Evolutionary conservation across 37 sponge, comb jelly and placozoan genomes (phyloP).

Genomic region (Amphimedon queenslandica): DNA sequence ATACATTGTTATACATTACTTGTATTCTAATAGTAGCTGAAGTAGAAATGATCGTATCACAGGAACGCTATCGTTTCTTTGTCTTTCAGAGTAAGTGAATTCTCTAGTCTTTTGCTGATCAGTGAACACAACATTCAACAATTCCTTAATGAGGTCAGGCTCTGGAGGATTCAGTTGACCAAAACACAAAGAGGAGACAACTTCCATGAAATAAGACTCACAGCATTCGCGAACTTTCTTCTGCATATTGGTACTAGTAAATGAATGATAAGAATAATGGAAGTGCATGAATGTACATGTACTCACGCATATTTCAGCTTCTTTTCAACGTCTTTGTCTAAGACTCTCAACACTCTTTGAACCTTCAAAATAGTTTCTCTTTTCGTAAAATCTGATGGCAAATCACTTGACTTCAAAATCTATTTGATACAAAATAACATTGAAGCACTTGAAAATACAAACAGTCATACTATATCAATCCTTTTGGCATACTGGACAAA

Average conservation of each 20-base stretch:
- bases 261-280: not conserved
- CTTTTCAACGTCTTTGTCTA: too few species aligned
- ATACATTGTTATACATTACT: constrained; percentile 19
- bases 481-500: constrained; percentile 30
- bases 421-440: too few species aligned
- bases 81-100: constrained; percentile 31
- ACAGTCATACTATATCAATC: constrained; percentile 23
- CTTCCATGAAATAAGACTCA: constrained; percentile 53
- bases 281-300: too few species aligned
- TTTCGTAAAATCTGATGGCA: too few species aligned
- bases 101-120: constrained; percentile 23
- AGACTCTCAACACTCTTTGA: too few species aligned
- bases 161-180: constrained; percentile 47
- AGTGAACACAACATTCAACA: constrained; percentile 48
- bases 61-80: constrained; percentile 30
- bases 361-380: too few species aligned
- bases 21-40: constrained; percentile 43
- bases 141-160: constrained; percentile 38
- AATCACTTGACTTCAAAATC: too few species aligned
- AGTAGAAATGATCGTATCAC: constrained; percentile 58
- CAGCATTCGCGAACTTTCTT: constrained; percentile 14
- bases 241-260: not conserved
- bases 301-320: too few species aligned
- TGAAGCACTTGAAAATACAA: too few species aligned
- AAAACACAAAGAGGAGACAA: constrained; percentile 60